Percentiles rank a stretch among this genome's conserved stretches.
phyloP scores from a whole-genome alignment of 2,797 vertebrate species.

The Chanos chanos region DNA sequence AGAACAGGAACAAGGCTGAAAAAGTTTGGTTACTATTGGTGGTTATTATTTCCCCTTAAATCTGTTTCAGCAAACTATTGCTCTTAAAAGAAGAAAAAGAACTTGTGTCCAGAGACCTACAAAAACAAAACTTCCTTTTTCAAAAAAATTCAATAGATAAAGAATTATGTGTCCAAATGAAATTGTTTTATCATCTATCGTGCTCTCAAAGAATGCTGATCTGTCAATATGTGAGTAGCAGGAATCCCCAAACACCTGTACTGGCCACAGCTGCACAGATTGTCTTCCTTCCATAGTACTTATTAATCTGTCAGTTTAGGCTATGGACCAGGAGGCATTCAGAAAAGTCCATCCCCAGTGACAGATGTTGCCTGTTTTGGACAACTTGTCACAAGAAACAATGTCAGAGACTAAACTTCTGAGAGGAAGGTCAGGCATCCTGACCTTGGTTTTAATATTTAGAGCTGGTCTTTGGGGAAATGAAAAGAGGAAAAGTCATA shows the following conservation, averaged over 20 bases:
- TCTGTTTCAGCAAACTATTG: constrained; percentile 37
- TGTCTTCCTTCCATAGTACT: constrained; percentile 41
- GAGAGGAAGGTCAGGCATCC: constrained; percentile 47
- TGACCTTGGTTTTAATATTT: constrained; percentile 48
- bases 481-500: constrained; percentile 48
- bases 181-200: constrained; percentile 36
- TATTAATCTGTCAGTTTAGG: constrained; percentile 61
- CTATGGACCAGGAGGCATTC: constrained; percentile 40
- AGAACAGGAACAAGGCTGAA: constrained; percentile 25
- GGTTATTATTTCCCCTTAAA: constrained; percentile 35
- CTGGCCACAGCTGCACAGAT: constrained; percentile 55
- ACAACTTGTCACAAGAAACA: constrained; percentile 46
- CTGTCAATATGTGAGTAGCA: constrained; percentile 33
- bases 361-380: constrained; percentile 59
- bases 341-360: constrained; percentile 13
- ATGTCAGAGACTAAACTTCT: constrained; percentile 36
- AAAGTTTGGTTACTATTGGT: constrained; percentile 27
- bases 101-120: constrained; percentile 32
- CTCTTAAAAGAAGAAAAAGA: constrained; percentile 48
- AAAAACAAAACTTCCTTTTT: constrained; percentile 20
- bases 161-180: constrained; percentile 45
- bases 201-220: constrained; percentile 51
- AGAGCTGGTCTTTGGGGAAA: constrained; percentile 43
- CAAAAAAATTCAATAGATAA: constrained; percentile 27
- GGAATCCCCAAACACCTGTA: constrained; percentile 26